Base-by-base conservation (phyloP, 2,113 vertebrate species). In the Danio rerio region DNA sequence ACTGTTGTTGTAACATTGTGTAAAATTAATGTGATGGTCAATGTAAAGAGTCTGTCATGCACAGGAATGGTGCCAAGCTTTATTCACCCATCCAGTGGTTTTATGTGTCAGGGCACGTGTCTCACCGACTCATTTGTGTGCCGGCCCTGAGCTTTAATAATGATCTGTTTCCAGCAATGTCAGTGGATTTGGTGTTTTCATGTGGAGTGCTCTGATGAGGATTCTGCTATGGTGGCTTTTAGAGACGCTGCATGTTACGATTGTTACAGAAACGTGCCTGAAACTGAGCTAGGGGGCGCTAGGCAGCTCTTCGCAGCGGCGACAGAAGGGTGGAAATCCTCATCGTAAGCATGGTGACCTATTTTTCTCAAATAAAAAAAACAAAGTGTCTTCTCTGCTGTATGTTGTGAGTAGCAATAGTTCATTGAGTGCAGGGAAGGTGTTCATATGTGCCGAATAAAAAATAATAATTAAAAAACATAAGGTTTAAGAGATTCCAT, bases 381-480 rank as follows among this genome's bases (percentile, higher is more conserved):
- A 7, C 5, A 62, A 85, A 85, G 81, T 81, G 81, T 56, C 74
- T 85, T 76, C 88, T 88, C 49, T 89, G 90, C 91, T 90, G 90
- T 92, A 89, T 91, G 89, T 90, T 84, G 66, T 74, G 85, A 70
- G 89, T 62, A 86, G 92, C 88, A 84, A 88, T 92, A 87, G 84
- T 86, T 86, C 87, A 87, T n/a, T 84, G 85, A 88, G 81, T 84
- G 83, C 89, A 88, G 89, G 88, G 85, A 80, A 86, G 73, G 78
- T 86, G 84, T 85, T 82, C 5, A 85, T 49, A 80, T 63, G 86
- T 84, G 81, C 88, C 90, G 91, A 85, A 12, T 8, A 5, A 80
- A 86, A 91, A 92, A 90, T 90, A 70, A 43, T 18, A 90, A 88
- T 21, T 21, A 31, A 31, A 3, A 20, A 9, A 6, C 9, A 70